Percentiles rank a stretch among this genome's conserved stretches.
phyloP scores from a whole-genome alignment of 2,888 invertebrate species.

The Acleris literana region DNA sequence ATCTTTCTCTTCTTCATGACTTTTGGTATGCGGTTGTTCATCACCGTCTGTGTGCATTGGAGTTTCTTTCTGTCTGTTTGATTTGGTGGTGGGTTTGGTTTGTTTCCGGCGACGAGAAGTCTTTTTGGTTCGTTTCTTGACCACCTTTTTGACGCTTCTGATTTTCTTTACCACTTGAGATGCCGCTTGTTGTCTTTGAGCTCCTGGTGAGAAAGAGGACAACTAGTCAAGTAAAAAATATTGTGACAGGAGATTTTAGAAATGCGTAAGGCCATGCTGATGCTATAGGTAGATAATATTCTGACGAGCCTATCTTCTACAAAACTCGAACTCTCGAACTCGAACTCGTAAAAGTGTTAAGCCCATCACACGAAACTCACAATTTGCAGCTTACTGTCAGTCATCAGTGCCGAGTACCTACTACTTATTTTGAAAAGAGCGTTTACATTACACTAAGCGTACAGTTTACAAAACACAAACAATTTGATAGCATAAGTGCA shows the following conservation, averaged over 20 bases:
- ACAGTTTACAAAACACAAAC: too few relatives aligned
- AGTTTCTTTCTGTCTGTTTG: slow-evolving; percentile 60
- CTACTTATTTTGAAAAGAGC: too few relatives aligned
- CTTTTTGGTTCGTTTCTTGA: slow-evolving; percentile 57
- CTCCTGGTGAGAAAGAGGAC: slow-evolving; percentile 50
- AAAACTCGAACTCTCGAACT: too few relatives aligned
- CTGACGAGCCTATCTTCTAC: too few relatives aligned
- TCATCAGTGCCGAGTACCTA: too few relatives aligned
- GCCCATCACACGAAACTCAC: slow-evolving; percentile 51
- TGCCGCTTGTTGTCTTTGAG: slow-evolving; percentile 71
- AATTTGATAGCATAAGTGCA: too few relatives aligned
- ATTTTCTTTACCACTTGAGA: slow-evolving; percentile 66
- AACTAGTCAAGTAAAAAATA: neutral
- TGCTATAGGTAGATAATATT: neutral
- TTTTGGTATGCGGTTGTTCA: slow-evolving; percentile 60
- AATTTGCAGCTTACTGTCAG: too few relatives aligned
- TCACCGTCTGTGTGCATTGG: slow-evolving; percentile 79
- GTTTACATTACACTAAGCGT: too few relatives aligned
- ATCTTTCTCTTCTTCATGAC: slow-evolving; percentile 59
- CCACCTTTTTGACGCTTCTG: slow-evolving; percentile 58
- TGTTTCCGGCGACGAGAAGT: slow-evolving; percentile 19
- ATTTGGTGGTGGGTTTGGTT: slow-evolving; percentile 15
- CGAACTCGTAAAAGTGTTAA: too few relatives aligned
- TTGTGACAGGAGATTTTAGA: neutral
- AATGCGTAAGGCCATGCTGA: too few relatives aligned